Evolutionary conservation across 64 coral and sea anemone species (phyloP).

Genomic region (Acropora yongei): DNA sequence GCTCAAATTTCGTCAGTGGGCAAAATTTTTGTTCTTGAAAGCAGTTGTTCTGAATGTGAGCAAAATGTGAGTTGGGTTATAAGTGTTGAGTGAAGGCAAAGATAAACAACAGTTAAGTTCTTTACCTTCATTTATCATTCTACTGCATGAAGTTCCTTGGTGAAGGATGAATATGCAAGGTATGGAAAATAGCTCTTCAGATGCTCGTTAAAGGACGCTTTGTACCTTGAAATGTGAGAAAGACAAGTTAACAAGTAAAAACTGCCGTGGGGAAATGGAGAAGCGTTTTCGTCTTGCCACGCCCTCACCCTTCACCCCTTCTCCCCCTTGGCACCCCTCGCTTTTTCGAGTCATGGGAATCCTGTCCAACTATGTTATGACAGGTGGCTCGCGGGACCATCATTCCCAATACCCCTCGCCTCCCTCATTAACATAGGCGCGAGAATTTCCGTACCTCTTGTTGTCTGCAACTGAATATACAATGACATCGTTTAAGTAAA

Average conservation of each 20-base stretch:
- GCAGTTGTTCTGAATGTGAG: not conserved
- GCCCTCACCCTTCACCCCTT: too few relatives aligned
- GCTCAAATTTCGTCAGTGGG: not conserved
- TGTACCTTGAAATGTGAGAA: slow-evolving; percentile 21
- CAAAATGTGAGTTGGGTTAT: not conserved
- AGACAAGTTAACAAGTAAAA: not conserved
- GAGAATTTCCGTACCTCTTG: not conserved
- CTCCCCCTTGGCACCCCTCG: too few relatives aligned
- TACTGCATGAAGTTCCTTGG: not conserved
- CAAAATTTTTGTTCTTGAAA: not conserved
- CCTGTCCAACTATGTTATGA: too few relatives aligned
- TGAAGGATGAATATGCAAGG: not conserved
- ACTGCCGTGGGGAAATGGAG: not conserved
- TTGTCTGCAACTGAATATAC: slow-evolving; percentile 1
- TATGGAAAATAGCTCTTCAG: not conserved
- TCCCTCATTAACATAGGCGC: too few relatives aligned
- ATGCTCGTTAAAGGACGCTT: slow-evolving; percentile 9
- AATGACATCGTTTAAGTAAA: slow-evolving; percentile 12
- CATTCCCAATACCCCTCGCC: not conserved
- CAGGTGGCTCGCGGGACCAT: not conserved
- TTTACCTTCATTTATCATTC: not conserved
- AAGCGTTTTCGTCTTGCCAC: too few relatives aligned
- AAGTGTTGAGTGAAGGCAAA: too few relatives aligned
- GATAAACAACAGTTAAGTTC: not conserved
- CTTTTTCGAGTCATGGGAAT: too few relatives aligned